phyloP scores from a whole-genome alignment of 1,140 invertebrate species.

The Centruroides vittatus region DNA sequence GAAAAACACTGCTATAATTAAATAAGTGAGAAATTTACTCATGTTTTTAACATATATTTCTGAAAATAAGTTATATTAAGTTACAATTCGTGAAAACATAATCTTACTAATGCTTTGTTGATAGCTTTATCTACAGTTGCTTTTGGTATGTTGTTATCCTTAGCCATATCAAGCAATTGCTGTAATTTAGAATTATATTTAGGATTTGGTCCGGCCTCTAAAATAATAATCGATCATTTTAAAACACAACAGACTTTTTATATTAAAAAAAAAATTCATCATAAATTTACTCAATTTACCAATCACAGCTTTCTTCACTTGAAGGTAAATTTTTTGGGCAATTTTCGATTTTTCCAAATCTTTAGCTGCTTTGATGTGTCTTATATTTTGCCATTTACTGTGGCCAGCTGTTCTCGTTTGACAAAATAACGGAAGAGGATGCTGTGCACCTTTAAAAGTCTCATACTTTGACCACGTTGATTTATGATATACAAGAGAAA shows the following conservation, averaged over 20 bases:
- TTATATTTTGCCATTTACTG: constrained; percentile 58
- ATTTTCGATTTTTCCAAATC: constrained; percentile 37
- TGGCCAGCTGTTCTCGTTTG: constrained; percentile 40
- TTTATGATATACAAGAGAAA: no score
- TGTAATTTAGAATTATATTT: constrained; percentile 37
- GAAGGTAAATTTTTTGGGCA: constrained; percentile 29
- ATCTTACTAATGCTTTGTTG: constrained; percentile 28
- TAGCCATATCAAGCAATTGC: constrained; percentile 40
- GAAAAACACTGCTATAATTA: no score
- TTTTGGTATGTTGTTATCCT: constrained; percentile 41
- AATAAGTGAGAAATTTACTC: no score
- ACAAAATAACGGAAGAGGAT: no score
- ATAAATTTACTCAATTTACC: constrained; percentile 1
- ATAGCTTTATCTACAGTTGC: constrained; percentile 41
- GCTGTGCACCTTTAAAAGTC: no score
- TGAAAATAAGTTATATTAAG: no score
- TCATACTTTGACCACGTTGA: no score
- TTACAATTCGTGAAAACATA: no score
- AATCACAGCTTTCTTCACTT: constrained; percentile 14
- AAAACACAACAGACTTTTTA: no score
- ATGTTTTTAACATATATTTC: no score
- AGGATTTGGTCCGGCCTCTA: constrained; percentile 35
- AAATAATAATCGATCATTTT: not conserved
- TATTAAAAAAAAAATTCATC: no score
- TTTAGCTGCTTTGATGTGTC: constrained; percentile 45